Evolutionary conservation across 2,113 vertebrate genomes (phyloP).

Genomic region (Xenus cinereus): DNA sequence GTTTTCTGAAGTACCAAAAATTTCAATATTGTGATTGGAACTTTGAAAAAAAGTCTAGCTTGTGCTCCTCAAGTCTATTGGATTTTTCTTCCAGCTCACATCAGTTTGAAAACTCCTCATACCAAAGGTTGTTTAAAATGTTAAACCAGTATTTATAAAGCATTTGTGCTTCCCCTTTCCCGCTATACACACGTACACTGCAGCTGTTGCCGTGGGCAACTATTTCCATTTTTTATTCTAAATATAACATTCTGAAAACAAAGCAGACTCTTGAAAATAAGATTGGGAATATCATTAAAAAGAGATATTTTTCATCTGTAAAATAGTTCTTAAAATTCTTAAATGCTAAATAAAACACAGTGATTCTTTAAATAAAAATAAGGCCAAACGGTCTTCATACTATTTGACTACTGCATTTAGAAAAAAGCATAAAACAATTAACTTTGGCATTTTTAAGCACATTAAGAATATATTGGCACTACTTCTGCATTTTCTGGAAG

Average conservation of each 20-base stretch:
- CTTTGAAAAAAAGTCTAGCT: not conserved
- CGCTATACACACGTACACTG: not conserved
- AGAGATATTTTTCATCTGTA: not conserved
- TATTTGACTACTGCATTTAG: not conserved
- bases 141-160: not conserved
- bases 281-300: not conserved
- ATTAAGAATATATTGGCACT: not conserved
- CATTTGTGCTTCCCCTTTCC: not conserved
- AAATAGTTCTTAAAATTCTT: not conserved
- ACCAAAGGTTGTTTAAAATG: not conserved
- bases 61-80: not conserved
- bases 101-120: not conserved
- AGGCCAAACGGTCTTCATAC: not conserved
- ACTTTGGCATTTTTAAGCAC: not conserved
- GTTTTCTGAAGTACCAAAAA: not conserved
- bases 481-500: constrained; percentile 8
- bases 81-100: not conserved
- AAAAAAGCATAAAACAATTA: not conserved
- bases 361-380: not conserved
- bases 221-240: constrained; percentile 4
- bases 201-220: constrained; percentile 19
- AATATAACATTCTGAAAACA: constrained; percentile 4
- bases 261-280: not conserved
- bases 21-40: not conserved
- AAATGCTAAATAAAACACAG: not conserved